Base-by-base conservation (phyloP, 2,113 vertebrate genomes). In the Podocnemis expansa region DNA sequence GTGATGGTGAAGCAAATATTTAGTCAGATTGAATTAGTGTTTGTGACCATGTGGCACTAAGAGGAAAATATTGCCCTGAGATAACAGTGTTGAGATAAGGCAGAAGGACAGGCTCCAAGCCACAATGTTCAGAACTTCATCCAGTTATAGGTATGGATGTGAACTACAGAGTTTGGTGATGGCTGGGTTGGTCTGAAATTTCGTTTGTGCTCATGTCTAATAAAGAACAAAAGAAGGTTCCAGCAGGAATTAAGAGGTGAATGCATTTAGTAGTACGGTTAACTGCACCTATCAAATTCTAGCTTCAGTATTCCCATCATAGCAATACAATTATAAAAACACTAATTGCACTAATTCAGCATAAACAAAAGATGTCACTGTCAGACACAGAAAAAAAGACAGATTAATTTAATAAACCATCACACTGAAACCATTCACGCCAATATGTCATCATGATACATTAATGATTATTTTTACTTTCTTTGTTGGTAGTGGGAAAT, bases 361-460 rank as follows among this genome's bases (percentile, higher is more conserved):
- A 55, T 82, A 91, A 96, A 89, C 96, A 96, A 93, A 92, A 96
- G 95, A 91, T 96, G 94, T 95, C 92, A 91, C 94, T 96, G 5
- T 93, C 34, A 89, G 89, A 92, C 0, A 2, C 89, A 80, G 81
- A 93, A 97, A 90, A 13, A 27, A 43, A 45, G 12, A 70, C 31
- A 55, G 73, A 11, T n/a, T 43, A 16, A 91, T 49, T 13, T 80
- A 54, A 81, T 85, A 56, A 45, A 83, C 70, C 78, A 3, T 93
- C 56, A 1, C 47, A 89, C 80, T 90, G 88, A 89, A 90, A 89
- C 84, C 78, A 11, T 82, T 92, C 76, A 80, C 52, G 10, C 79
- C 41, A 27, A 38, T 87, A 41, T 60, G 67, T 80, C 63, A 83
- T 88, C 67, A 58, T 31, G 10, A 89, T 93, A 90, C 86, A 90